A percentile compares a stretch with the other conserved stretches of the same genome.
Conservation (phyloP, 2,113 vertebrate species). For the Chaenocephalus aceratus region DNA sequence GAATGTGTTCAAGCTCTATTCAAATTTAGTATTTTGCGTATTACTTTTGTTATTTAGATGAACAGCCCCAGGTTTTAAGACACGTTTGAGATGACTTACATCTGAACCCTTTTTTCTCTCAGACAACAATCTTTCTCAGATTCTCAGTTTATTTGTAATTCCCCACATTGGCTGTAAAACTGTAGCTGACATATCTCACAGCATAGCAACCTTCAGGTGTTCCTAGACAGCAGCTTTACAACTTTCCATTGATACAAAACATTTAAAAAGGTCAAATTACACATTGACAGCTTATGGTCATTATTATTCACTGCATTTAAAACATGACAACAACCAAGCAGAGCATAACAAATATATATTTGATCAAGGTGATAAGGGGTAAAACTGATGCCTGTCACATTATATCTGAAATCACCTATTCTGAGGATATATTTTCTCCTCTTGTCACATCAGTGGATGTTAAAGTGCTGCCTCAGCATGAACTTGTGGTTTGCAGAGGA, state of each 20-base stretch:
- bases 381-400: constrained; percentile 26
- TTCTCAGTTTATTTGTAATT: neutral
- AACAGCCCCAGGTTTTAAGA: neutral
- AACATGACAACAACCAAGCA: neutral
- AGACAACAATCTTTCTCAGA: too few species aligned
- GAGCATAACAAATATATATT: neutral
- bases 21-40: neutral
- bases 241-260: neutral
- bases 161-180: constrained; percentile 6
- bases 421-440: constrained; percentile 42
- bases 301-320: neutral
- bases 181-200: constrained; percentile 8
- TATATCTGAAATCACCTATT: constrained; percentile 42
- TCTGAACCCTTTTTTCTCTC: neutral
- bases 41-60: neutral
- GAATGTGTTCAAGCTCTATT: neutral
- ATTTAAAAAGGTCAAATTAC: neutral
- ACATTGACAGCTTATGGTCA: neutral
- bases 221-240: neutral
- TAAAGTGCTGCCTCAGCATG: constrained; percentile 74
- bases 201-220: neutral
- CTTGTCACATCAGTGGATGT: constrained; percentile 53
- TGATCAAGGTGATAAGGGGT: constrained; percentile 14
- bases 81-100: neutral
- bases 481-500: constrained; percentile 61